Base-by-base conservation (phyloP, 2,113 vertebrate genomes). In the Edolisoma coerulescens region DNA sequence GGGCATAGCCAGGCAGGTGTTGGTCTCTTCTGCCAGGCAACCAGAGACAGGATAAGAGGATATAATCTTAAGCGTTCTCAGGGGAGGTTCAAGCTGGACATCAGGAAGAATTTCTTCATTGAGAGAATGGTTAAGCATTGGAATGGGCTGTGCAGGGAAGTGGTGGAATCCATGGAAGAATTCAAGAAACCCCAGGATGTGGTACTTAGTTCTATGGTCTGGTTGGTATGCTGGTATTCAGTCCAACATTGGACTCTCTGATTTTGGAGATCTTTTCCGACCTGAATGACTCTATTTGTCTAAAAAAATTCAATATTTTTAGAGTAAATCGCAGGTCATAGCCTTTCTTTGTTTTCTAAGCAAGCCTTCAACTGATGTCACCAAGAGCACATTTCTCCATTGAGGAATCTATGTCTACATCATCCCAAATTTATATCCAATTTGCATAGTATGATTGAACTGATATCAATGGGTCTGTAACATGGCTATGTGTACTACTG, bases 211-310 rank as follows among this genome's bases (percentile, higher is more conserved):
- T 11, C 20, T 26, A 7, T n/a, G 5, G 20, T 53, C 16, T 21
- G 26, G 3, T 15, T 47, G 7, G 7, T 23, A 53, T 39, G 16
- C 39, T 14, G 24, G 24, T 45, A 11, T 30, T 75, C 0, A 0
- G n/a, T 41, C 13, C 9, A 53, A 53, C 4, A 11, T 7, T 21
- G 7, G 7, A 52, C 24, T 45, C 19, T 0, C 0, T 14, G 49
- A 67, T 24, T 44, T n/a, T 18, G 7, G 22, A 64, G 14, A 22
- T 22, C 4, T 27, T 80, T 50, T 47, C 20, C 11, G 75, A 60
- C 7, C 7, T 16, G 63, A 60, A 47, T 60, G 9, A 60, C n/a
- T 41, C 10, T 18, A n/a, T 47, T 45, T 39, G 18, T 16, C n/a
- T n/a, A 60, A 53, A 89, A 64, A 53, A 15, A 0, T 0, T 26